Conservation (phyloP, 2,113 vertebrate genomes). For the Neodon shergylaensis region DNA sequence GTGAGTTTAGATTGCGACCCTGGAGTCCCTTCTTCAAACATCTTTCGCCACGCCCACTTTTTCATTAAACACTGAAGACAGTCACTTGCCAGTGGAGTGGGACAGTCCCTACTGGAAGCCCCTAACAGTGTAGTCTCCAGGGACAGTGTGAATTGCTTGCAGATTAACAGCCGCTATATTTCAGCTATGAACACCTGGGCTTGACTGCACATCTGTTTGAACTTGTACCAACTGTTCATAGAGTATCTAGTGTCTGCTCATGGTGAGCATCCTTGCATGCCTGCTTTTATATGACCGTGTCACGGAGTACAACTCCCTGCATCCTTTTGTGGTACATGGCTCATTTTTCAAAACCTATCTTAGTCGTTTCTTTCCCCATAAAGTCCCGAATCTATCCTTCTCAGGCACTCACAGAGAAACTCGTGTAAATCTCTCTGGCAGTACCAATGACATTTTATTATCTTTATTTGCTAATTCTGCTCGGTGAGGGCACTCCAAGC, state of each 20-base stretch:
- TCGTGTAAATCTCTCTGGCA: neutral
- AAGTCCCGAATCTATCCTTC: neutral
- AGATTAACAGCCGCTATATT: neutral
- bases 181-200: neutral
- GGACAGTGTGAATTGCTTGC: neutral
- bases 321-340: neutral
- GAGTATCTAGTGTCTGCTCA: neutral
- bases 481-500: neutral
- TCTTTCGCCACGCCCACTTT: neutral
- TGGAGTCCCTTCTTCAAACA: neutral
- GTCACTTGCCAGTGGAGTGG: neutral
- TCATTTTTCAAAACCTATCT: neutral
- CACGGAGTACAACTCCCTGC: neutral
- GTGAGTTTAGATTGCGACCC: neutral
- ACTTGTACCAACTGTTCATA: neutral
- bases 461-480: neutral
- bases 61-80: neutral
- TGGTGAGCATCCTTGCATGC: neutral
- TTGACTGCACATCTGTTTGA: neutral
- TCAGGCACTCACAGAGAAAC: neutral
- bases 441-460: neutral
- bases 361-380: neutral
- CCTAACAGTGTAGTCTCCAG: neutral
- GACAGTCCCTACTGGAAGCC: neutral
- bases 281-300: neutral